Evolutionary conservation across 2,888 invertebrate species (phyloP).

Genomic region (Cybosia mesomella): DNA sequence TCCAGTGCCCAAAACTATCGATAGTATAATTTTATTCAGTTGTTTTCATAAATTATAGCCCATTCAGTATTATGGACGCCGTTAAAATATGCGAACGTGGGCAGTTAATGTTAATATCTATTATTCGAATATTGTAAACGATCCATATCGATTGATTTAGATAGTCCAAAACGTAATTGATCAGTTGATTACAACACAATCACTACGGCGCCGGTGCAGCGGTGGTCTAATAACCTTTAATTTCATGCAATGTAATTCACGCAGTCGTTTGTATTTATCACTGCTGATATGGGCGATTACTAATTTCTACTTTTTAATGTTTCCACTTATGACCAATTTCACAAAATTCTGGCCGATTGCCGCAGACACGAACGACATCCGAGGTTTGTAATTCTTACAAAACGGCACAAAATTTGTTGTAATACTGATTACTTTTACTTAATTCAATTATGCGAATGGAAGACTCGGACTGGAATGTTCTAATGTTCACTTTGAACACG

Average conservation of each 20-base stretch:
- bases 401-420: no score
- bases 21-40: constrained; percentile 1
- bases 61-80: constrained; percentile 7
- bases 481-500: no score
- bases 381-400: no score
- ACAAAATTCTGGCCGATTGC: background rate
- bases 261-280: background rate
- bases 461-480: no score
- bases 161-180: constrained; percentile 27
- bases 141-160: constrained; percentile 27
- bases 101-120: constrained; percentile 11
- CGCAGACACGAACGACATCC: background rate
- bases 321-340: background rate
- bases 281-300: background rate
- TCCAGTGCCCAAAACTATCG: background rate
- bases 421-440: no score
- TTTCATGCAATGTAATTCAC: constrained; percentile 8
- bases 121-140: constrained; percentile 19
- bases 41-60: background rate
- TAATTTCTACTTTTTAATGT: background rate
- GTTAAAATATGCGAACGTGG: constrained; percentile 13
- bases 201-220: background rate
- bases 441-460: no score
- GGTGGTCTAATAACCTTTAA: constrained; percentile 12
- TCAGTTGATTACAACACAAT: constrained; percentile 31